Percentiles rank a stretch among this genome's conserved stretches.
Conservation (phyloP, 2,888 invertebrate genomes). For the Phalangium opilio region DNA sequence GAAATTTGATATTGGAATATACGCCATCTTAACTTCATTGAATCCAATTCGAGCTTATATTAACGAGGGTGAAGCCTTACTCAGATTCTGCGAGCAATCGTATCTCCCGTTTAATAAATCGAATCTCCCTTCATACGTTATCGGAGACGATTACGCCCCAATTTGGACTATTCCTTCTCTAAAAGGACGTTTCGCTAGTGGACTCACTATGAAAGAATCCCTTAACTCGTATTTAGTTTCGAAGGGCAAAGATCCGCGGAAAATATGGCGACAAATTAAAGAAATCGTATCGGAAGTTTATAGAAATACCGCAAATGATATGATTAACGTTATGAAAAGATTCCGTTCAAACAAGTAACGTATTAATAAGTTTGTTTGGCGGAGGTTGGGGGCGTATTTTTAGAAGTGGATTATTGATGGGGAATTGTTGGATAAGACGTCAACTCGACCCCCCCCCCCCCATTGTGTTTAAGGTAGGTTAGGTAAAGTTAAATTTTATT, state of each 20-base stretch:
- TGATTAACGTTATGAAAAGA: slow-evolving; percentile 39
- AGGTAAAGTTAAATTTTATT: too few relatives aligned
- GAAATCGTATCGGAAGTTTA: slow-evolving; percentile 53
- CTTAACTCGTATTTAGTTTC: slow-evolving; percentile 54
- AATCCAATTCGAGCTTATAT: slow-evolving; percentile 77
- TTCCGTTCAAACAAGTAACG: slow-evolving; percentile 39
- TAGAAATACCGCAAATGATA: slow-evolving; percentile 49
- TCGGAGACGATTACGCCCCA: slow-evolving; percentile 84
- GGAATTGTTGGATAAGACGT: too few relatives aligned
- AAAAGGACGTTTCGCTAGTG: slow-evolving; percentile 24
- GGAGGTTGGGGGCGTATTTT: too few relatives aligned
- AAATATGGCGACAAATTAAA: slow-evolving; percentile 65
- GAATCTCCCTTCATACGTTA: slow-evolving; percentile 73
- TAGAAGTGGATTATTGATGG: too few relatives aligned
- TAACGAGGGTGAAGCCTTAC: slow-evolving; percentile 72
- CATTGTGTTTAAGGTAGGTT: too few relatives aligned
- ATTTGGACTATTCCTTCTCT: slow-evolving; percentile 51
- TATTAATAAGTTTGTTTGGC: too few relatives aligned
- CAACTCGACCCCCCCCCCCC: too few relatives aligned
- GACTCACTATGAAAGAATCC: slow-evolving; percentile 69
- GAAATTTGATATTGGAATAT: slow-evolving; percentile 94
- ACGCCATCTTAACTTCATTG: slow-evolving; percentile 76
- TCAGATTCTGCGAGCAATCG: slow-evolving; percentile 73
- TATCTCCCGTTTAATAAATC: slow-evolving; percentile 78
- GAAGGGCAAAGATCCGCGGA: slow-evolving; percentile 43